These are phyloP conservation scores for Crotalus viridis DNA, from an alignment of 2,113 vertebrate genomes.

Conservation along the genomic window DNA sequence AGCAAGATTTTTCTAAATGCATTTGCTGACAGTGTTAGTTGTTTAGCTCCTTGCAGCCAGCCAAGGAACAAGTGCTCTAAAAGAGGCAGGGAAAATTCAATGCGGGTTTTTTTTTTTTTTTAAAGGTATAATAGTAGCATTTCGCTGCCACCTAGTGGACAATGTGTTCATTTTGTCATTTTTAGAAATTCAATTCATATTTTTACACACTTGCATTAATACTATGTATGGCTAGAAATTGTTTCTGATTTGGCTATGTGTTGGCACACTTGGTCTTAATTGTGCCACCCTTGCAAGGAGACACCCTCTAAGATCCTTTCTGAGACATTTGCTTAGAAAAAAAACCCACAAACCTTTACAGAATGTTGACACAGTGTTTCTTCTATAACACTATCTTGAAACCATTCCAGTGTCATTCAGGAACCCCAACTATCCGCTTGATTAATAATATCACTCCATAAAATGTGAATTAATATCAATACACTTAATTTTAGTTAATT, in stretches of 20 bases:
- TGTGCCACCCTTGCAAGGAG: neutral
- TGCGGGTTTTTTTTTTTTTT: neutral
- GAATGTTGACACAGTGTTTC: neutral
- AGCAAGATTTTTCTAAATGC: neutral
- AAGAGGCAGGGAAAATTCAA: neutral
- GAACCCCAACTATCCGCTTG: neutral
- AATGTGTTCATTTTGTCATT: neutral
- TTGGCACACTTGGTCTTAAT: neutral
- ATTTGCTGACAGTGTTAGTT: neutral
- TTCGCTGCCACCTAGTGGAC: constrained; percentile 15
- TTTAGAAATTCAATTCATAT: neutral
- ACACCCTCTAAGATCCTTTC: neutral
- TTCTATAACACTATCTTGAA: neutral
- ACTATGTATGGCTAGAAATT: neutral
- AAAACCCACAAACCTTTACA: neutral
- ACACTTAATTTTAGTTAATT: neutral
- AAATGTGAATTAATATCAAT: neutral
- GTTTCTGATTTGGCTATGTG: neutral
- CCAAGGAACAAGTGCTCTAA: neutral
- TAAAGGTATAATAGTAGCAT: neutral
- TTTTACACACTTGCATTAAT: neutral
- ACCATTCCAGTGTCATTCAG: neutral
- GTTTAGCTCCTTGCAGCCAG: neutral
- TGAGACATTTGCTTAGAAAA: neutral
- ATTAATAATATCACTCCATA: neutral